Percentiles rank a stretch among this genome's conserved stretches.
Evolutionary conservation across 2,797 vertebrate genomes (phyloP).

Genomic region (Natrix natrix): DNA sequence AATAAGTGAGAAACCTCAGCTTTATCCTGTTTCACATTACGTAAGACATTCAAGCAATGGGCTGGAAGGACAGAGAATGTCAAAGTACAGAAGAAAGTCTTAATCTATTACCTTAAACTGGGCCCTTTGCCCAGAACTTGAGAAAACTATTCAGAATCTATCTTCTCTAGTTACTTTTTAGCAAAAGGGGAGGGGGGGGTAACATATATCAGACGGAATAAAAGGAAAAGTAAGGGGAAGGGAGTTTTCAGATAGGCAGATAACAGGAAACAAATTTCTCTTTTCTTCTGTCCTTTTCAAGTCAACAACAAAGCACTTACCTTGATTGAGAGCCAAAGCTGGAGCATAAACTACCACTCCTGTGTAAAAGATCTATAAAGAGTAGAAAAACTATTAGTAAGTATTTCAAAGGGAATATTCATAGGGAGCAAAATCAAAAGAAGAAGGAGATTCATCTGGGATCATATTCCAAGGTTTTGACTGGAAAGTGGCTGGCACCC

Average conservation of each 20-base stretch:
- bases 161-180: not conserved
- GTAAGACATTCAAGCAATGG: not conserved
- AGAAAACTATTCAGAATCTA: conserved; percentile 35
- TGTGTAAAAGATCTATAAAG: conserved; percentile 80
- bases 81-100: conserved; percentile 54
- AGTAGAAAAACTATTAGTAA: conserved; percentile 23
- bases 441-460: not conserved
- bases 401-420: not conserved
- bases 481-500: not conserved
- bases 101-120: conserved; percentile 48
- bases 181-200: conserved; percentile 3
- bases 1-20: not conserved
- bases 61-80: not conserved
- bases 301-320: conserved; percentile 55
- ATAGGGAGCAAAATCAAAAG: not conserved
- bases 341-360: conserved; percentile 86
- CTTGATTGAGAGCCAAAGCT: conserved; percentile 86
- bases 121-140: conserved; percentile 54
- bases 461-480: not conserved
- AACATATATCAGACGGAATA: rapidly evolving
- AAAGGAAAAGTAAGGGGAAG: not conserved
- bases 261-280: not conserved
- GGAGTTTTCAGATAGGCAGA: not conserved
- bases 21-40: not conserved
- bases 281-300: not conserved